These are phyloP conservation scores for Chauna torquata DNA, from an alignment of 2,113 vertebrate species.

Conservation along the genomic window DNA sequence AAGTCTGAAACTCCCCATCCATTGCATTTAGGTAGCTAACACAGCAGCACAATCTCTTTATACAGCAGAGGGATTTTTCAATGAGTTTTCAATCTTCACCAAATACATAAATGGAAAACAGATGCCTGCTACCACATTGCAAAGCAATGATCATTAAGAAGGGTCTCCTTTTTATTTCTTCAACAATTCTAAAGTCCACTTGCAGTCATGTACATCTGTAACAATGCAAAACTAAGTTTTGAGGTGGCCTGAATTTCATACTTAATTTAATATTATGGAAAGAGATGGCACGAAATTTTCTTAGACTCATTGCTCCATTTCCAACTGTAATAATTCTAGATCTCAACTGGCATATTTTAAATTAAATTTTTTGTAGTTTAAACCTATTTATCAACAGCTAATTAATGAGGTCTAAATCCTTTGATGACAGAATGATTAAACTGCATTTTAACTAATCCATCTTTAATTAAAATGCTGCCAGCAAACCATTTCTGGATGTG, in stretches of 20 bases:
- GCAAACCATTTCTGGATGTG: constrained; percentile 72
- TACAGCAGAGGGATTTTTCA: background rate
- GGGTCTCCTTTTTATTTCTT: background rate
- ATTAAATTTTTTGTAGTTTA: constrained; percentile 66
- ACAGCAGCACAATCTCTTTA: background rate
- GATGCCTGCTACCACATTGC: fast-evolving
- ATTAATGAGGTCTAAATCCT: constrained; percentile 79
- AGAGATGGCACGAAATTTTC: background rate
- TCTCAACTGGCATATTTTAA: constrained; percentile 53
- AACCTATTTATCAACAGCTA: constrained; percentile 78
- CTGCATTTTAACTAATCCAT: constrained; percentile 79
- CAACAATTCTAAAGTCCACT: background rate
- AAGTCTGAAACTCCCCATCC: background rate
- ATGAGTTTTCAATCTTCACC: background rate
- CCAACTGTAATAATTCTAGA: constrained; percentile 31
- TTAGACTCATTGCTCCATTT: constrained; percentile 1
- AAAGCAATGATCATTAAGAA: background rate
- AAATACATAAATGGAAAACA: background rate
- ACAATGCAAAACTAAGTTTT: background rate
- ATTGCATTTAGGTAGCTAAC: background rate
- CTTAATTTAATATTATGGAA: background rate
- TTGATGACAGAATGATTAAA: constrained; percentile 81
- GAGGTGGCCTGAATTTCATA: background rate
- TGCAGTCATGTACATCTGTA: background rate
- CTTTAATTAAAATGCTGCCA: constrained; percentile 82